Base-by-base conservation (phyloP, 2,797 vertebrate genomes). In the Parauchenoglanis ngamensis region DNA sequence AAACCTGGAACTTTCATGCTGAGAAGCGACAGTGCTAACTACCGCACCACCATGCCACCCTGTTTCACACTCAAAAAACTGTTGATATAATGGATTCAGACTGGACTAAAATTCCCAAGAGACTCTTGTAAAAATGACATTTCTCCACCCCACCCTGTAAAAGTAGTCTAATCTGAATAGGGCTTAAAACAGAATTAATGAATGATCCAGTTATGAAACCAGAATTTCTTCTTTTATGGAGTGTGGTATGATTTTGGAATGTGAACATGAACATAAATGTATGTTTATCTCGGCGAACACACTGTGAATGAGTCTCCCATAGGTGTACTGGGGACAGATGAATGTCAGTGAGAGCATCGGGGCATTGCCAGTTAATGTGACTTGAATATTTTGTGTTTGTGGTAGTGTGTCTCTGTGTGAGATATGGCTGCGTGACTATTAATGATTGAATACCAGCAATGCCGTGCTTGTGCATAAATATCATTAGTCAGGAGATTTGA, bases 401-500 rank as follows among this genome's bases (percentile, higher is more conserved):
- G 61, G 44, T 52, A 75, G 78, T 46, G 87, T 76, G 77, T 75
- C 65, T 87, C 68, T 84, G 68, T 88, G 73, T 86, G 83, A 88
- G 86, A 89, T 92, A 75, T 56, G 88, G 88, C 87, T 86, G 87
- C 87, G 85, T 91, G 92, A 92, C 93, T 94, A 93, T 94, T 94
- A 94, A 95, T 94, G 92, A 93, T 91, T 92, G 93, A 95, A 94
- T 93, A 93, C 88, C 76, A 77, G 87, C 52, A 63, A 87, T 79
- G 90, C 89, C 90, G 77, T 94, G 94, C 86, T 89, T 63, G 54
- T 86, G 93, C 94, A 95, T 94, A 93, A 93, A 94, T 92, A 89
- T 87, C 31, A 54, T 85, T 85, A 85, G 78, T 88, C 87, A 75
- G 49, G 54, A 78, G 76, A 85, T 88, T 76, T 65, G 46, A 81